Conservation (phyloP, 2,797 vertebrate genomes). For the Acanthurus lineatus region DNA sequence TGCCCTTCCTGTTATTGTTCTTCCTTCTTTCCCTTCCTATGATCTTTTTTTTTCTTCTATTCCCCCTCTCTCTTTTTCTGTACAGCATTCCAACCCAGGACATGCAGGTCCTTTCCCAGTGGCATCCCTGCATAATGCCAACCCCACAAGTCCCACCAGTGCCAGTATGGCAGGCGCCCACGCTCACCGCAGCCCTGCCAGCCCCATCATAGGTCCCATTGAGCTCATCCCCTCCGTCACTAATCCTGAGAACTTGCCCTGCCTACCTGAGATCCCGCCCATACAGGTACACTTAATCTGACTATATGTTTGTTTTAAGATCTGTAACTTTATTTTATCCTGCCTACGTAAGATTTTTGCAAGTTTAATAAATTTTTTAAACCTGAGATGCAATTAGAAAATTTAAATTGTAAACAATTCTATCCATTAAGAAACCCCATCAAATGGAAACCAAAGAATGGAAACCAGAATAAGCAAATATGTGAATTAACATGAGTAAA, state of each 20-base stretch:
- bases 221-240: slow-evolving; percentile 98
- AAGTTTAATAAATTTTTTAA: not conserved
- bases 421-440: no score
- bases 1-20: not conserved
- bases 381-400: not conserved
- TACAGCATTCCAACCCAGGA: slow-evolving; percentile 97
- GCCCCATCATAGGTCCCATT: slow-evolving; percentile 93
- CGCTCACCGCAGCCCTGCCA: slow-evolving; percentile 93
- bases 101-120: slow-evolving; percentile 98
- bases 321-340: not conserved
- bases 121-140: slow-evolving; percentile 95
- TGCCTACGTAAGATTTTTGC: not conserved
- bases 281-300: slow-evolving; percentile 90
- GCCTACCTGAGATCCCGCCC: slow-evolving; percentile 97
- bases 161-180: slow-evolving; percentile 94
- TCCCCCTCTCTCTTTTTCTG: slow-evolving; percentile 28
- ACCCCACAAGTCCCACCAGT: slow-evolving; percentile 97
- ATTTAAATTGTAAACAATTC: not conserved
- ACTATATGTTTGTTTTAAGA: not conserved
- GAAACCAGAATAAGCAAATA: not conserved
- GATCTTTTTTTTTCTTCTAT: slow-evolving; percentile 7
- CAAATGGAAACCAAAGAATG: not conserved
- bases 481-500: not conserved
- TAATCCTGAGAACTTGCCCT: slow-evolving; percentile 98
- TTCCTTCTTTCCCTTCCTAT: not conserved